These are phyloP conservation scores for Tadarida brasiliensis DNA, from an alignment of 2,797 vertebrate species.

Conservation along the genomic window DNA sequence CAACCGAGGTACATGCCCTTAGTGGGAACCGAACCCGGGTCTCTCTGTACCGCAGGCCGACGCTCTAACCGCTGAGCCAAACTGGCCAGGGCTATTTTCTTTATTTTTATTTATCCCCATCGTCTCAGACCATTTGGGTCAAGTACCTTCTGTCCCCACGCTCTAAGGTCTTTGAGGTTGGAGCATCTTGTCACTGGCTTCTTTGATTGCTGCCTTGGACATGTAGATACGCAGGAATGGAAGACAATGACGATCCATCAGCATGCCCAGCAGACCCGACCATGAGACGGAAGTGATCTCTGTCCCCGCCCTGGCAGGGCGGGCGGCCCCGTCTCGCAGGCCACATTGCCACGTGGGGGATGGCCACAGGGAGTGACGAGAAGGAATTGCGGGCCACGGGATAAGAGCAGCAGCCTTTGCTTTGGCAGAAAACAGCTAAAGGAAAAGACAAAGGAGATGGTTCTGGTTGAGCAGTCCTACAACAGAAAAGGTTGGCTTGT, in stretches of 20 bases:
- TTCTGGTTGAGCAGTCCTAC: not conserved
- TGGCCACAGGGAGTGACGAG: not conserved
- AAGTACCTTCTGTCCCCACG: too few relatives aligned
- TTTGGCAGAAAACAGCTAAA: not conserved
- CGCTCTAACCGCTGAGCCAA: too few relatives aligned
- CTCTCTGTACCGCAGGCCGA: too few relatives aligned
- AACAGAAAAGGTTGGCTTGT: not conserved
- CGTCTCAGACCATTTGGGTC: not conserved
- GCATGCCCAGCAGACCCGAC: not conserved
- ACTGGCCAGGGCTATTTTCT: too few relatives aligned
- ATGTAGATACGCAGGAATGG: rapidly evolving
- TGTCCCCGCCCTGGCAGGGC: not conserved
- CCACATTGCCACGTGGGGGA: rapidly evolving
- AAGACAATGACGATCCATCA: rapidly evolving
- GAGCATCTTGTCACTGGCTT: too few relatives aligned
- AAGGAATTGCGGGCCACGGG: not conserved
- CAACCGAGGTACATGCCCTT: too few relatives aligned
- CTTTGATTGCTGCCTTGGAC: too few relatives aligned
- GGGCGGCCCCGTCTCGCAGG: not conserved
- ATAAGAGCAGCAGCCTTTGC: not conserved
- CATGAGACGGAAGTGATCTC: not conserved
- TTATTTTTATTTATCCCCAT: not conserved
- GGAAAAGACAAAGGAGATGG: rapidly evolving
- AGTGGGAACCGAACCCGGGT: too few relatives aligned
- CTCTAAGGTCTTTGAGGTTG: too few relatives aligned